Conservation (phyloP, 2,113 vertebrate genomes). For the Corydoras sp. region DNA sequence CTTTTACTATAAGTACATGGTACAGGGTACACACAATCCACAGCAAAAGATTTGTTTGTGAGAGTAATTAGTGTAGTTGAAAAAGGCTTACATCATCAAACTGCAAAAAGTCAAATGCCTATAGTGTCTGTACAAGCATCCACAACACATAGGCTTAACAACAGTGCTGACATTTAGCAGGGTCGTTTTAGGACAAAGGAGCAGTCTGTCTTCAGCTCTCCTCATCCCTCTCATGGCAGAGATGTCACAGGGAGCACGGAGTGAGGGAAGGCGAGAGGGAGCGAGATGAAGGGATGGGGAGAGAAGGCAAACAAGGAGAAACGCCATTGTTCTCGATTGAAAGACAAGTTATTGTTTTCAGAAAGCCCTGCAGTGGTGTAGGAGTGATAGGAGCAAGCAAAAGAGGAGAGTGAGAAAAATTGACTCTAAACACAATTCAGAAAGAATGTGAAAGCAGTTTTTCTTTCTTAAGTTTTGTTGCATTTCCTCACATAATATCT, state of each 20-base stretch:
- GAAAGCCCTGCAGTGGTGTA: constrained; percentile 28
- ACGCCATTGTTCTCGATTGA: constrained; percentile 45
- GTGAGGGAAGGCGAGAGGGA: constrained; percentile 50
- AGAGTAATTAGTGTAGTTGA: constrained; percentile 14
- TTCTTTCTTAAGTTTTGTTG: constrained; percentile 5
- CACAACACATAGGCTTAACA: constrained; percentile 27
- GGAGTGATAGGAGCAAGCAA: constrained; percentile 20
- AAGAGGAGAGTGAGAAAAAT: constrained; percentile 6
- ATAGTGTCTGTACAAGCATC: constrained; percentile 15
- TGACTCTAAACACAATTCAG: background rate
- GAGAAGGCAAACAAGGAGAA: constrained; percentile 48
- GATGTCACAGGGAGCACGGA: constrained; percentile 69
- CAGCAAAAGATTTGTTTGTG: constrained; percentile 7
- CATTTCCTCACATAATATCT: background rate
- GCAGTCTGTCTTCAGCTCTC: constrained; percentile 40
- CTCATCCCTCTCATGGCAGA: constrained; percentile 56
- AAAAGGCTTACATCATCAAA: constrained; percentile 39
- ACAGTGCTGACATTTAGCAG: constrained; percentile 43
- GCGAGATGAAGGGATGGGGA: constrained; percentile 37
- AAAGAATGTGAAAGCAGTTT: constrained; percentile 1
- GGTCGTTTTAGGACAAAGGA: constrained; percentile 39
- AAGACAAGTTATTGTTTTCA: constrained; percentile 42
- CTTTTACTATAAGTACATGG: constrained; percentile 10
- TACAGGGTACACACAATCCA: constrained; percentile 1
- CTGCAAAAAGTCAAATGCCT: constrained; percentile 31